phyloP scores from a whole-genome alignment of 2,797 vertebrate species.

The Gadopsis bispinosus region DNA sequence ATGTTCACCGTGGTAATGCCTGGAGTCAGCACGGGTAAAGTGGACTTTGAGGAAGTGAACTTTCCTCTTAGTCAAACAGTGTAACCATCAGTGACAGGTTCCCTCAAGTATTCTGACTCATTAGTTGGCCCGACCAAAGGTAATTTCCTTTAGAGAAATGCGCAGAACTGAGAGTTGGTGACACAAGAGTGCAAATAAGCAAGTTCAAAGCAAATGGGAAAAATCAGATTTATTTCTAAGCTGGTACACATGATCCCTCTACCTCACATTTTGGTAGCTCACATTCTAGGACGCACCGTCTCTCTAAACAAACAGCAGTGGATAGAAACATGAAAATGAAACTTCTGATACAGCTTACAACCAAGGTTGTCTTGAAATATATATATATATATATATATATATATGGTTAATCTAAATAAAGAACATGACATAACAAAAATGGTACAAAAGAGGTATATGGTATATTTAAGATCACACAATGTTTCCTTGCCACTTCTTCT shows the following conservation, averaged over 20 bases:
- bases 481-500: slow-evolving; percentile 41
- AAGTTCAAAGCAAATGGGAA: slow-evolving; percentile 59
- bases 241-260: slow-evolving; percentile 63
- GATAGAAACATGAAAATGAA: slow-evolving; percentile 71
- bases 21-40: not conserved
- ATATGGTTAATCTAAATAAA: slow-evolving; percentile 71
- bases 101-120: slow-evolving; percentile 19
- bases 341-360: slow-evolving; percentile 54
- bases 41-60: not conserved
- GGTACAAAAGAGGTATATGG: slow-evolving; percentile 70
- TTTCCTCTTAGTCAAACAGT: not conserved
- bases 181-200: slow-evolving; percentile 18
- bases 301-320: slow-evolving; percentile 58
- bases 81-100: not conserved
- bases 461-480: slow-evolving; percentile 61
- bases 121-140: not conserved
- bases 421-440: slow-evolving; percentile 58
- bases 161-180: rapidly evolving
- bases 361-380: slow-evolving; percentile 65
- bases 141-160: slow-evolving; percentile 3
- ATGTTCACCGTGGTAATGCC: not conserved
- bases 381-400: slow-evolving; percentile 81
- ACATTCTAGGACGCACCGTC: slow-evolving; percentile 32
- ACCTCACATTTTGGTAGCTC: slow-evolving; percentile 60
- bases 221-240: slow-evolving; percentile 76